phyloP scores from a whole-genome alignment of 2,797 vertebrate species.

The Sebastes hopkinsi region DNA sequence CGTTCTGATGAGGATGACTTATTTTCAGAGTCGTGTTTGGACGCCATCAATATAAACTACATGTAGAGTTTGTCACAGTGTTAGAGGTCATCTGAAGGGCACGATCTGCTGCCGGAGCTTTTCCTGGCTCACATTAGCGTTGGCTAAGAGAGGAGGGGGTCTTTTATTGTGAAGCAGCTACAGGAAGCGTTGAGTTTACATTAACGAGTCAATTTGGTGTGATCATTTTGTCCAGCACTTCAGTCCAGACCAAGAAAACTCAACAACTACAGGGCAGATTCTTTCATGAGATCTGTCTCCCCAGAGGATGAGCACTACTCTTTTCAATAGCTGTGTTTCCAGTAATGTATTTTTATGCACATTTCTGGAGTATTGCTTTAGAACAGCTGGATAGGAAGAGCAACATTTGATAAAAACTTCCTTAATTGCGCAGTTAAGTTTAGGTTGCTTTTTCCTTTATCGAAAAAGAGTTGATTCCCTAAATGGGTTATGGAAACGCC shows the following conservation, averaged over 20 bases:
- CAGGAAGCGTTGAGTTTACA: neutral
- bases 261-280: neutral
- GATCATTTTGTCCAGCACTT: neutral
- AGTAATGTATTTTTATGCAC: too few species aligned
- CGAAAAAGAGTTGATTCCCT: too few species aligned
- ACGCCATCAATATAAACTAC: neutral
- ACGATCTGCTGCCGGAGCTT: neutral
- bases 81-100: neutral
- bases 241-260: neutral
- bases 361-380: too few species aligned
- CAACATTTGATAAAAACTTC: too few species aligned
- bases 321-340: too few species aligned
- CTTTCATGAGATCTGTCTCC: neutral
- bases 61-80: neutral
- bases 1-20: neutral
- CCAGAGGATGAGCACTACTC: neutral
- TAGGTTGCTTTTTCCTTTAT: too few species aligned
- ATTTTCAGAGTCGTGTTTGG: neutral
- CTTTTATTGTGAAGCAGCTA: neutral
- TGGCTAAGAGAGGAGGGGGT: neutral
- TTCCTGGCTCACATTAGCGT: neutral
- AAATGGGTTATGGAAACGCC: too few species aligned
- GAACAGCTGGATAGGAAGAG: too few species aligned
- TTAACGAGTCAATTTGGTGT: too few species aligned
- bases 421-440: too few species aligned